Evolutionary conservation across 2,888 invertebrate genomes (phyloP), one percentile per base, ranked within the genome.

Genomic region (Zhengitettix transpicula): DNA sequence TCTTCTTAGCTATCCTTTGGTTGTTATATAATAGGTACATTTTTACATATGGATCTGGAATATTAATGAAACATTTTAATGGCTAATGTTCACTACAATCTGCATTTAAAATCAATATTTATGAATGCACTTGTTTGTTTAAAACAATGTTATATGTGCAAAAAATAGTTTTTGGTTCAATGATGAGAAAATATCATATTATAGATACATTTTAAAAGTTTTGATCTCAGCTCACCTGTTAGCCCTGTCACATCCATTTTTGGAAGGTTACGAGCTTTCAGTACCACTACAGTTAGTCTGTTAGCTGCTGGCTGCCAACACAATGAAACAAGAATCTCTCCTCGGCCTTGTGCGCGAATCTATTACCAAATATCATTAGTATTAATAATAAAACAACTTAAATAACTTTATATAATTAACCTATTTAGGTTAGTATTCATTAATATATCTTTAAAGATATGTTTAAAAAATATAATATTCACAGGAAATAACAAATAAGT

Each of bases 221-320:
- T 12, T 28, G 16, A 16, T 53, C 15, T 16, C 1, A 40, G 40
- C 65, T 67, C 66, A 79, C 80, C 79, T 66, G 95, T 95, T 56
- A 96, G 80, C 60, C 96, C 96, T 58, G 95, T 94, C 65, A 96
- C 91, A 76, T 97, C 96, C 94, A 97, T 97, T 75, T 94, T 94
- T 62, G 98, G 97, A 67, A 99, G 79, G 74, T 97, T 97, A 67
- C 95, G 83, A 11, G 98, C 98, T 77, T 99, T 99, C 40, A 99
- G 80, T 60, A 99, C 87, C 56, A 98, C 97, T 2, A 96, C 96
- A 42, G 97, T 97, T 67, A 99, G 81, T 60, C 95, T 84, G 70
- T 92, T 93, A 58, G 94, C 93, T 17, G 94, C 94, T 56, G 97
- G 96, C 77, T 99, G 97, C 89, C 97, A 97, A 76, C 97, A 97